These are phyloP conservation scores for Climacteris rufus DNA, from an alignment of 2,113 vertebrate genomes.

Conservation along the genomic window DNA sequence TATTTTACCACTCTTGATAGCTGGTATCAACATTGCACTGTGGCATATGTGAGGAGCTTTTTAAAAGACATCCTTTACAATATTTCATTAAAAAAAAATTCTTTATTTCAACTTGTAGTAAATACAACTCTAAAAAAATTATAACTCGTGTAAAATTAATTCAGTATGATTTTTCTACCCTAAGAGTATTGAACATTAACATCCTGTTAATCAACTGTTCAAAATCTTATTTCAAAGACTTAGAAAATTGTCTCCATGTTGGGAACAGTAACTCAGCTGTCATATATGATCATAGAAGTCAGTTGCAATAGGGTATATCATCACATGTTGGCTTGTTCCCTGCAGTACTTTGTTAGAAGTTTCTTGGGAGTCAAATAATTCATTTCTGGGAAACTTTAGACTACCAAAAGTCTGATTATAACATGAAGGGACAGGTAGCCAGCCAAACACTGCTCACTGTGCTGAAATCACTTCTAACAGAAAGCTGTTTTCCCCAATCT, in stretches of 20 bases:
- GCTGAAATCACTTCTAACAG: background rate
- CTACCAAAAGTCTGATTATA: background rate
- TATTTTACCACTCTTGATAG: slow-evolving; percentile 23
- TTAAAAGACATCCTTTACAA: slow-evolving; percentile 30
- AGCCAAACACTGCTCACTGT: background rate
- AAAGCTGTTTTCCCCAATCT: background rate
- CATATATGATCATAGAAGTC: background rate
- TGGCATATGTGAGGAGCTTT: background rate
- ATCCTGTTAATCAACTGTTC: background rate
- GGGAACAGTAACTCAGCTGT: background rate
- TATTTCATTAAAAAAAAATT: background rate
- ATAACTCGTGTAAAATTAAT: background rate
- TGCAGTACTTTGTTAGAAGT: background rate
- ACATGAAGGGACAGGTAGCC: background rate
- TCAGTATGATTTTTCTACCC: background rate
- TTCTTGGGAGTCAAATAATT: background rate
- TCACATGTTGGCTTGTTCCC: background rate
- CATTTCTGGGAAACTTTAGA: background rate
- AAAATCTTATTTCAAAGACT: background rate
- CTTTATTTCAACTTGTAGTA: background rate
- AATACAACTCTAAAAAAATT: background rate
- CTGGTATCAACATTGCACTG: background rate
- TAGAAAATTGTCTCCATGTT: background rate
- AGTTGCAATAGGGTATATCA: background rate
- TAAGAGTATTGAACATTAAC: background rate